These are phyloP conservation scores for Neuroscelio doddi DNA, from an alignment of 2,888 invertebrate genomes.

Conservation along the genomic window DNA sequence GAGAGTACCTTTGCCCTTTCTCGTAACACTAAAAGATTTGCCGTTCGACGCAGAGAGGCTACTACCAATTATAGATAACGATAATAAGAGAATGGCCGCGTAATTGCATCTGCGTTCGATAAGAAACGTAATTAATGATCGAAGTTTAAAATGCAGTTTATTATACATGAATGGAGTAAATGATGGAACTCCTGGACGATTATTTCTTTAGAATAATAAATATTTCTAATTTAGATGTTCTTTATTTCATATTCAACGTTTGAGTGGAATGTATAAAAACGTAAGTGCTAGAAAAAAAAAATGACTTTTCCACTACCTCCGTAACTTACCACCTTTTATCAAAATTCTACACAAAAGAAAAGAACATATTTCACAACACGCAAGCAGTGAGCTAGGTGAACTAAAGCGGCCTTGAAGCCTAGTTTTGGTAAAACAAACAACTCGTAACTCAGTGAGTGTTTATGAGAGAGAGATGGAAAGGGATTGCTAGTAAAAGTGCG, in stretches of 20 bases:
- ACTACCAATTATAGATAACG: slow-evolving; percentile 40
- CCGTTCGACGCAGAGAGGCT: slow-evolving; percentile 23
- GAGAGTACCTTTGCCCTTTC: slow-evolving; percentile 27
- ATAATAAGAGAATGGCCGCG: slow-evolving; percentile 23
- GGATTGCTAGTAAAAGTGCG: slow-evolving; percentile 66
- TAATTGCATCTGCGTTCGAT: slow-evolving; percentile 32
- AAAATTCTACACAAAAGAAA: too few species aligned
- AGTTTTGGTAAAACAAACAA: slow-evolving; percentile 66
- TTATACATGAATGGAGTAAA: slow-evolving; percentile 5
- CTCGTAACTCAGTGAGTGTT: slow-evolving; percentile 70
- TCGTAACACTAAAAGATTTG: slow-evolving; percentile 34
- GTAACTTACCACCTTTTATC: too few species aligned
- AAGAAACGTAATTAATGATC: slow-evolving; percentile 28
- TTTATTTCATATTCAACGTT: too few species aligned
- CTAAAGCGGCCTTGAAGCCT: slow-evolving; percentile 53
- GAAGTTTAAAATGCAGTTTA: slow-evolving; percentile 14
- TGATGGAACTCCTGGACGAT: too few species aligned
- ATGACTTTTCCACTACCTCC: too few species aligned
- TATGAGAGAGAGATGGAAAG: slow-evolving; percentile 55
- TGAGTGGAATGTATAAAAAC: too few species aligned
- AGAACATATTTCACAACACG: too few species aligned
- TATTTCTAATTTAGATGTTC: too few species aligned
- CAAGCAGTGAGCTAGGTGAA: not conserved
- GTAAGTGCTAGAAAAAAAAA: too few species aligned
- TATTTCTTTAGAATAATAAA: too few species aligned